These are phyloP conservation scores for Andrena fulva DNA, from an alignment of 2,888 invertebrate species.

Conservation along the genomic window DNA sequence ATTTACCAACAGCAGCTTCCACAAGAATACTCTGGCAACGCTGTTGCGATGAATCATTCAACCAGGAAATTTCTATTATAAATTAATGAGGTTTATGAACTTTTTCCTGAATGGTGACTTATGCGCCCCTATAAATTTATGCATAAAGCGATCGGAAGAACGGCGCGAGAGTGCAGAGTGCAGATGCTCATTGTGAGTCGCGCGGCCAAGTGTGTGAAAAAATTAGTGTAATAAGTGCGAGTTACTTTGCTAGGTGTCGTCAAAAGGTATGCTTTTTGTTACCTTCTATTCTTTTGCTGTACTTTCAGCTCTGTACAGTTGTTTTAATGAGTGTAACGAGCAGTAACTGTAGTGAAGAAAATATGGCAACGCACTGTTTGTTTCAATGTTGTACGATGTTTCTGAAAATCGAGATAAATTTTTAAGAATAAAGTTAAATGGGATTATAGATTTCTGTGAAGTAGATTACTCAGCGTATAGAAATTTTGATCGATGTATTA, in stretches of 20 bases:
- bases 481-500: too few relatives aligned
- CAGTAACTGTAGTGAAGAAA: too few relatives aligned
- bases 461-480: too few relatives aligned
- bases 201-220: not conserved
- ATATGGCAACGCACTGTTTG: not conserved
- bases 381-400: not conserved
- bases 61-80: not conserved
- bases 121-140: not conserved
- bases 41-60: not conserved
- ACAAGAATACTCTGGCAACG: not conserved
- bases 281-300: not conserved
- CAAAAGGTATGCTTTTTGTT: not conserved
- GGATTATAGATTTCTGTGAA: too few relatives aligned
- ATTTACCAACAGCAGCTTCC: not conserved
- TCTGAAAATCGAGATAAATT: not conserved
- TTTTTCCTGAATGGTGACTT: not conserved
- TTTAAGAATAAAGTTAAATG: not conserved
- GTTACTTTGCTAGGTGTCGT: not conserved
- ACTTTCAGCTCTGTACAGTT: not conserved
- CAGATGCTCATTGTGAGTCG: not conserved
- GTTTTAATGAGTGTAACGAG: not conserved
- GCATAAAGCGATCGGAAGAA: not conserved
- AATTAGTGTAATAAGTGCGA: not conserved
- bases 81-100: not conserved
- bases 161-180: not conserved